Base-by-base conservation (phyloP, 2,888 invertebrate species). In the Tipula lateralis region DNA sequence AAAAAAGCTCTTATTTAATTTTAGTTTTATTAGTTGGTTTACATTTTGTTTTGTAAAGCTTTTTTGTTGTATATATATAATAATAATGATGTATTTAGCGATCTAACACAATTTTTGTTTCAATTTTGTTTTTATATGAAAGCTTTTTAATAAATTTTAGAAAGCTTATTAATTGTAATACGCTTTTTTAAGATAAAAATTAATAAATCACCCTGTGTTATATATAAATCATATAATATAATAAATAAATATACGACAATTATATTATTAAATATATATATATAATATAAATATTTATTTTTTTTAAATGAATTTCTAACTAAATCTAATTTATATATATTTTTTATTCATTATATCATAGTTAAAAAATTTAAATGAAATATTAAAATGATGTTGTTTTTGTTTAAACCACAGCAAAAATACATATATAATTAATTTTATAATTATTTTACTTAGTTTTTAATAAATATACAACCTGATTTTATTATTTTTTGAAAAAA, bases 181-280 rank as follows among this genome's bases (percentile, higher is more conserved):
- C 66, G 66, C 19, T 24, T 24, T 66, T 66, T 66, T 66, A 24
- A 7, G 2, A 24, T 66, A 66, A 44, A 66, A 24, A 66, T 24
- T 66, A 24, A 44, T 44, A 44, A 44, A 66, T 66, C 66, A 66
- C 66, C 66, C 66, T 66, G 66, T 66, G 66, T 66, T 66, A 66
- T 66, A 66, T 66, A 24, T 66, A 24, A 24, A 50, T 50, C n/a
- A n/a, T 44, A 44, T 44, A 16, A n/a, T n/a, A n/a, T n/a, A 16
- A 50, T 66, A 66, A 50, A 66, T 66, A 66, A 66, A 66, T 66
- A 66, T 66, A 66, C 66, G 66, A 66, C 66, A 66, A 66, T 66
- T 66, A 50, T 50, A 50, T 50, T 50, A 50, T 50, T 50, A 19
- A 50, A 50, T 19, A 66, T 39, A 39, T 39, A 39, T 39, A 13